Base-by-base conservation (phyloP, 2,888 invertebrate species). In the Protonemura montana region DNA sequence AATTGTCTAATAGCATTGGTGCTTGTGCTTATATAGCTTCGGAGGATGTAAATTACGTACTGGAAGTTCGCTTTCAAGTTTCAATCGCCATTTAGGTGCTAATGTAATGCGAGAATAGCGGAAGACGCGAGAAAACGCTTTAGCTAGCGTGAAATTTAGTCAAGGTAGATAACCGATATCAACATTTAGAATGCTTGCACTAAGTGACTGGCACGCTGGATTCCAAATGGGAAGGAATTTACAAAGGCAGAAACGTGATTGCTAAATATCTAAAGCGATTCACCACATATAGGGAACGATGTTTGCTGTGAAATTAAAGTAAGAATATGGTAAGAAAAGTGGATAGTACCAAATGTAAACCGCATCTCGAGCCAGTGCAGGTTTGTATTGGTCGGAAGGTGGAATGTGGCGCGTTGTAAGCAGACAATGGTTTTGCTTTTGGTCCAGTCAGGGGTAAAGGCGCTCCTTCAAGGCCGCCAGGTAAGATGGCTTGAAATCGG, bases 371-470 rank as follows among this genome's bases (percentile, higher is more conserved):
- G 59, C 59, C 21, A 59, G 59, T 59, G 59, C 35, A 35, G 35
- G 35, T 35, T 35, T 35, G 35, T 35, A 35, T 35, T 35, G 35
- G 35, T 59, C 59, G 3, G 59, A 59, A 59, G 13, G 13, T 59
- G 59, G 59, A 59, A 59, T 59, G 59, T 59, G 59, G 59, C 59
- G 59, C 13, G 35, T 3, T 35, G 1, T 21, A 59, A 13, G 59
- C 59, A 59, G 59, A 59, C 59, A 59, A 59, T 59, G 59, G 59
- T 59, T 59, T 59, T 59, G 59, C 59, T 59, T 59, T 59, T 59
- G 59, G 59, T 59, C 78, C 78, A 78, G 78, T 27, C 27, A 78
- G 28, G n/a, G 78, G 78, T 78, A 78, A 78, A 78, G 78, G 78
- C 26, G 78, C 78, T 78, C 26, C 27, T 28, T 26, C 78, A 78